phyloP scores from a whole-genome alignment of 1,140 invertebrate genomes.

The Calosoma granatense region DNA sequence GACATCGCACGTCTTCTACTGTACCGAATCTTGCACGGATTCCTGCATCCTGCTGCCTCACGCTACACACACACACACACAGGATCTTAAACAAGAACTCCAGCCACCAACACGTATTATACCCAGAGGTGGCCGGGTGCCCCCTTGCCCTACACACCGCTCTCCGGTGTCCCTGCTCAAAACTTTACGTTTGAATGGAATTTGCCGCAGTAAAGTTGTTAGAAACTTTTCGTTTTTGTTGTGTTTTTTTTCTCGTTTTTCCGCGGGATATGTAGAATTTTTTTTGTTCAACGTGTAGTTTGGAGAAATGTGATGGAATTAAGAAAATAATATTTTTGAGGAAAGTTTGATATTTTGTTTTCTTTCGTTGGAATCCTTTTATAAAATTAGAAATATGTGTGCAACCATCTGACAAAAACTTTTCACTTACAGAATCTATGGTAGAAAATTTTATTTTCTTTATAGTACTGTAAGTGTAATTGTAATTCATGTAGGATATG shows the following conservation, averaged over 20 bases:
- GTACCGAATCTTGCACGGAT: background rate
- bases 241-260: background rate
- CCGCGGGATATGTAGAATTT: conserved; percentile 1
- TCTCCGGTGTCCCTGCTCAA: background rate
- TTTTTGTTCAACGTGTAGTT: background rate
- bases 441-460: too few species aligned
- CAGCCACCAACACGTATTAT: conserved; percentile 1
- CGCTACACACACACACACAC: background rate
- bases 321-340: conserved; percentile 3
- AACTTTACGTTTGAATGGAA: conserved; percentile 9
- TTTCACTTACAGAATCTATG: too few species aligned
- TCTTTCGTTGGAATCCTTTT: background rate
- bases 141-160: too few species aligned
- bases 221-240: conserved; percentile 8
- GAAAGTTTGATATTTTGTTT: background rate
- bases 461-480: too few species aligned
- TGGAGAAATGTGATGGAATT: conserved; percentile 5
- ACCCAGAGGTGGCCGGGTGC: background rate
- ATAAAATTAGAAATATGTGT: background rate
- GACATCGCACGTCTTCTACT: background rate
- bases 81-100: conserved; percentile 3
- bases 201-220: conserved; percentile 7
- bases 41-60: background rate
- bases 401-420: too few species aligned
- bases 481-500: too few species aligned